Conservation (phyloP, 2,113 vertebrate species). For the Coryphaenoides rupestris region DNA sequence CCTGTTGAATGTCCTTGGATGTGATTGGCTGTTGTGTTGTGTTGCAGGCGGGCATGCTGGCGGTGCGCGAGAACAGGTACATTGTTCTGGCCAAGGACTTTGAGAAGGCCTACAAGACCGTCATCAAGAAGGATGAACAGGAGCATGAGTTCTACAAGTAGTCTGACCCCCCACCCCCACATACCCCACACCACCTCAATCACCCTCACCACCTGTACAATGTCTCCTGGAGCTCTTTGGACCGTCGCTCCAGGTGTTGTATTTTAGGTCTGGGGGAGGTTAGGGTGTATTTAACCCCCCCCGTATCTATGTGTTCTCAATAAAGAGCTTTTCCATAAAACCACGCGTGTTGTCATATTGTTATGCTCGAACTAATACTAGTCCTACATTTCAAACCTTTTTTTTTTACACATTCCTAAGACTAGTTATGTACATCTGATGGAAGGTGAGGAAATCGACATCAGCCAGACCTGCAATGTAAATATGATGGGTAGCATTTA, state of each 20-base stretch:
- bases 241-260: neutral
- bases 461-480: no score
- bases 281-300: no score
- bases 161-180: conserved; percentile 20
- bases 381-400: no score
- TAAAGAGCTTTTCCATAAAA: conserved; percentile 61
- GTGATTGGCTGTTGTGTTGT: neutral
- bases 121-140: conserved; percentile 94
- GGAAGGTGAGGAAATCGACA: no score
- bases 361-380: no score
- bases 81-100: conserved; percentile 94
- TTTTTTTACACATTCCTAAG: no score
- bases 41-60: conserved; percentile 87
- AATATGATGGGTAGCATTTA: no score
- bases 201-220: conserved; percentile 1
- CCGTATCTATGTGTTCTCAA: conserved; percentile 46
- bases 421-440: no score
- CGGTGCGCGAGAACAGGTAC: conserved; percentile 91
- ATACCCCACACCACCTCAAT: neutral
- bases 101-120: conserved; percentile 92
- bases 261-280: no score
- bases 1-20: neutral
- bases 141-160: conserved; percentile 97
- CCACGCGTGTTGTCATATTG: no score
- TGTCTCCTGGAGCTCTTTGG: conserved; percentile 37